Evolutionary conservation across 2,888 invertebrate genomes (phyloP), one percentile per base, ranked within the genome.

Genomic region (Lithosia quadra): DNA sequence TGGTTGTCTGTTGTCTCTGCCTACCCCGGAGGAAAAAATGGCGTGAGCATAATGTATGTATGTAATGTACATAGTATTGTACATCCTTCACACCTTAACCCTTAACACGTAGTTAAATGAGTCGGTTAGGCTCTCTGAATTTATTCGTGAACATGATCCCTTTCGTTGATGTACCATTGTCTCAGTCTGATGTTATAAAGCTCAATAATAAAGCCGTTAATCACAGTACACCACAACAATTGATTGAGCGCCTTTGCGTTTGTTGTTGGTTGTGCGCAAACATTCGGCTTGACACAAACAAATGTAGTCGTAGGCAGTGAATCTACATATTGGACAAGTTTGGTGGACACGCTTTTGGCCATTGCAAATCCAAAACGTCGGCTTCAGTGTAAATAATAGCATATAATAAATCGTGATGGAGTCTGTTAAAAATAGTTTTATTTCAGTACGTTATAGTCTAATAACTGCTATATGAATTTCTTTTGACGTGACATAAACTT

Each of bases 171-270:
- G 49, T n/a, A 43, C 43, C 7, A 43, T 49, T 49, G 49, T 49
- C 9, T 53, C 71, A 81, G 67, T 78, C 55, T 33, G 63, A 59
- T 73, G 71, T 61, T 62, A 59, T 56, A 11, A 34, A 34, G 33
- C 18, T 49, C n/a, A 49, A 49, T 49, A 49, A 43, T 43, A 49
- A 49, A 49, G 49, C 49, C 8, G 49, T 49, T 49, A n/a, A 49
- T 49, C 49, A n/a, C 49, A n/a, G 49, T 49, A n/a, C 49, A n/a
- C 49, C 49, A 49, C 49, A 49, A 49, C 49, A 49, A 49, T 49
- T 49, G 49, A 49, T 49, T n/a, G 49, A 49, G 49, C 49, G 49
- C n/a, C 49, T 49, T 49, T 49, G 49, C 49, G 9, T n/a, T n/a
- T 49, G 49, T 49, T 49, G n/a, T 49, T 49, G n/a, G 49, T n/a